Conservation (phyloP, 2,888 invertebrate species). For the Rhopalosiphum nymphaeae region DNA sequence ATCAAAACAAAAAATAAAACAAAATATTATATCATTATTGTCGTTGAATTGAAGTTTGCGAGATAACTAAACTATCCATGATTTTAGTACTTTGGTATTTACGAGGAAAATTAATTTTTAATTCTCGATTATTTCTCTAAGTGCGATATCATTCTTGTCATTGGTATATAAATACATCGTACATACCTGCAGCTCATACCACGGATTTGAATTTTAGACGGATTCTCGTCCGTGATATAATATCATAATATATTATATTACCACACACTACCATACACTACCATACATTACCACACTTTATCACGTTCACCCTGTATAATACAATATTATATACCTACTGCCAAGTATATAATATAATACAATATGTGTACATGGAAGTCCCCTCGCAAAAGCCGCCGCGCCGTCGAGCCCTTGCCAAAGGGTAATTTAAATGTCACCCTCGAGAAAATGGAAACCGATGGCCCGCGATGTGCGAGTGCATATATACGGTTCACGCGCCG, state of each 20-base stretch:
- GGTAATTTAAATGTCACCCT: constrained; percentile 53
- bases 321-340: no score
- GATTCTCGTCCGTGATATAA: not conserved
- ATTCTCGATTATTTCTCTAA: no score
- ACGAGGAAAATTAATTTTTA: no score
- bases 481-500: not conserved
- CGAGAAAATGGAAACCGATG: constrained; percentile 43
- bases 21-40: no score
- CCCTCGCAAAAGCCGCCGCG: not conserved
- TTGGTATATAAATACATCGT: not conserved
- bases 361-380: not conserved
- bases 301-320: not conserved
- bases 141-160: no score
- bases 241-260: not conserved
- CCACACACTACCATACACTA: not conserved
- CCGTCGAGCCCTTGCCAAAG: not conserved
- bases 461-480: not conserved
- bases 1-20: not conserved
- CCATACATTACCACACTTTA: no score
- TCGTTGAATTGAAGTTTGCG: no score
- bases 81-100: no score
- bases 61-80: no score
- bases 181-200: not conserved
- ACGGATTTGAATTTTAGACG: not conserved
- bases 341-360: not conserved